Evolutionary conservation across 92 coral and sea anemone species (phyloP).

Genomic region (Parazoanthus darwini): DNA sequence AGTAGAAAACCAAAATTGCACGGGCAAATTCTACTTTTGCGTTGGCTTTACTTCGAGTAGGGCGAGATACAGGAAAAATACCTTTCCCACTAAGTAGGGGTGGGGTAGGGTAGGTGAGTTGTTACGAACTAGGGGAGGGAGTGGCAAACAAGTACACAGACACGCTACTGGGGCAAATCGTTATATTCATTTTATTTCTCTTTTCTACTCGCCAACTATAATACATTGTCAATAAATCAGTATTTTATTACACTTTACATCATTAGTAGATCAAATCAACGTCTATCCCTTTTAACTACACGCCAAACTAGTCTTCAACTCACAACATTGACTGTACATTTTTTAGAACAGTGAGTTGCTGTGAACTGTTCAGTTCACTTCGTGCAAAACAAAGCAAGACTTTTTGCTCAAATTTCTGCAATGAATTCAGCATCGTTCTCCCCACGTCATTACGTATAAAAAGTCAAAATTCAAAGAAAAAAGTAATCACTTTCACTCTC

Average conservation of each 20-base stretch:
- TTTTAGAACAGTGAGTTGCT: too few relatives aligned
- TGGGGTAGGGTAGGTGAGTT: too few relatives aligned
- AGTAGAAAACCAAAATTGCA: too few relatives aligned
- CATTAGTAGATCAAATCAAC: not conserved
- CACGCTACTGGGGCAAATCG: not conserved
- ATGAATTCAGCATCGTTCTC: not conserved
- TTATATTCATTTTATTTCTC: not conserved
- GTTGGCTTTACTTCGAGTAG: too few relatives aligned
- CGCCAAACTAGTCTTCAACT: not conserved
- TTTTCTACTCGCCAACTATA: not conserved
- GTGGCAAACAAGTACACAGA: too few relatives aligned
- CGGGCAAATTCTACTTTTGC: too few relatives aligned
- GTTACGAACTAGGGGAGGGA: too few relatives aligned
- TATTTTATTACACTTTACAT: not conserved
- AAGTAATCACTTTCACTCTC: not conserved
- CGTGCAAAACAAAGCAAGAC: not conserved
- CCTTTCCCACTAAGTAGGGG: too few relatives aligned
- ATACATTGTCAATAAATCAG: conserved; percentile 4
- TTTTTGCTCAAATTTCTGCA: not conserved
- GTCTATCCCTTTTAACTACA: not conserved
- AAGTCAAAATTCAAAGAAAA: not conserved
- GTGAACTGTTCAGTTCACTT: not conserved
- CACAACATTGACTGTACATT: not conserved
- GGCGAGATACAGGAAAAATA: too few relatives aligned
- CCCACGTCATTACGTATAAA: not conserved